Conservation (phyloP, 2,113 vertebrate genomes). For the Todiramphus chloris region DNA sequence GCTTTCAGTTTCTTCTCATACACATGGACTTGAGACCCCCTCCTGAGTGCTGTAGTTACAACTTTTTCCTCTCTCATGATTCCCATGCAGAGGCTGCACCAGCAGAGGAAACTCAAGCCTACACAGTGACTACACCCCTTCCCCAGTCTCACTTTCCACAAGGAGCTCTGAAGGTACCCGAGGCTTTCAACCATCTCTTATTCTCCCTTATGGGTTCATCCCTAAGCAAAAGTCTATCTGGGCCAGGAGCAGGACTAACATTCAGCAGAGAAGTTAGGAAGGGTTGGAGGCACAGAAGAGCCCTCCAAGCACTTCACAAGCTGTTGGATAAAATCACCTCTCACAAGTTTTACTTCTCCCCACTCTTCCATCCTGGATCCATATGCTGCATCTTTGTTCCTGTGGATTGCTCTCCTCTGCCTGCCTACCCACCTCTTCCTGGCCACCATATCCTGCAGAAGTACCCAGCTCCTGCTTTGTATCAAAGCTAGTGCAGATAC, state of each 20-base stretch:
- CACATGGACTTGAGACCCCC: neutral
- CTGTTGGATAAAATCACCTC: neutral
- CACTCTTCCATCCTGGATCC: neutral
- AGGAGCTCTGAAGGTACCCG: neutral
- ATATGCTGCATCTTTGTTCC: neutral
- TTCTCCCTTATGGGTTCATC: neutral
- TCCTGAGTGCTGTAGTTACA: neutral
- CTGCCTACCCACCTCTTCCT: neutral
- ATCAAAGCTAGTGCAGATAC: neutral
- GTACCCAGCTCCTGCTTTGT: neutral
- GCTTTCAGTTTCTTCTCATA: neutral
- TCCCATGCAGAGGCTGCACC: neutral
- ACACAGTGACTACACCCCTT: neutral
- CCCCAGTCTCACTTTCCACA: neutral
- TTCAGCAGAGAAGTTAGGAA: neutral
- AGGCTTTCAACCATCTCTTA: neutral
- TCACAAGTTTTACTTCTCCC: neutral
- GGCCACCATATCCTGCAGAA: neutral
- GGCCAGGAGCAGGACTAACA: neutral
- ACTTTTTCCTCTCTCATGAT: neutral
- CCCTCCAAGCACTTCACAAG: neutral
- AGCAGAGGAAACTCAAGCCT: neutral
- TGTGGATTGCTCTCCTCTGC: neutral
- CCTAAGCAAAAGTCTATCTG: neutral
- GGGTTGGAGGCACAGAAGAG: neutral